Evolutionary conservation across 2,797 vertebrate species (phyloP), one percentile per base, ranked within the genome.

Genomic region (Poliocrania exsul): DNA sequence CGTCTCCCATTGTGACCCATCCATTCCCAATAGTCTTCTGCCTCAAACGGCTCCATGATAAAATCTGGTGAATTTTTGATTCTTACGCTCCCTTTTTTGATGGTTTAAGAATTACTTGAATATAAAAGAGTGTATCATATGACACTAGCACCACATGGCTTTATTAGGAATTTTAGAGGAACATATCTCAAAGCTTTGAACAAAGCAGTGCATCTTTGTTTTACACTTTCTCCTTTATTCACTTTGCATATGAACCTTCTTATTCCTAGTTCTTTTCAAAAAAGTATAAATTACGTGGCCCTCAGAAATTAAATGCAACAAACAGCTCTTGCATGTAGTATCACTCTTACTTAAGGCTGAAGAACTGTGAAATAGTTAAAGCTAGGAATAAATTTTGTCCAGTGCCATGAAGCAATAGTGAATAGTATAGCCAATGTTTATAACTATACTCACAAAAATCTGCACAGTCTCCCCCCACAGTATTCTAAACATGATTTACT

Each of bases 121-220:
- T 11, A 60, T 11, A 11, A 64, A 62, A 74, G 5, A 38, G 3
- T 1, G 1, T 24, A 53, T 38, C 3, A 6, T 69, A 9, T 13
- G 23, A 42, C 5, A 23, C 4, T 60, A 38, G 2, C 40, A 74
- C 13, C 8, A 5, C 5, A 20, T 17, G 29, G 12, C 8, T 87
- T 83, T 81, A 28, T 26, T 40, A 38, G n/a, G 18, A 6, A 15
- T 78, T 71, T 53, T 38, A 37, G 35, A 84, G 51, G 2, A 60
- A 26, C 0, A 0, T 42, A 75, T 56, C 26, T 74, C 33, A 37
- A 18, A 26, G 6, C 31, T 84, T 66, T 2, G 1, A 14, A 38
- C 8, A 49, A 81, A 88, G 18, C 2, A 50, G 5, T 28, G 8
- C 11, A 51, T 54, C 8, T 50, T 12, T 78, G 5, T 46, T 81